These are phyloP conservation scores for Dicyrtoma fusca DNA, from an alignment of 2,888 invertebrate species.

Conservation along the genomic window DNA sequence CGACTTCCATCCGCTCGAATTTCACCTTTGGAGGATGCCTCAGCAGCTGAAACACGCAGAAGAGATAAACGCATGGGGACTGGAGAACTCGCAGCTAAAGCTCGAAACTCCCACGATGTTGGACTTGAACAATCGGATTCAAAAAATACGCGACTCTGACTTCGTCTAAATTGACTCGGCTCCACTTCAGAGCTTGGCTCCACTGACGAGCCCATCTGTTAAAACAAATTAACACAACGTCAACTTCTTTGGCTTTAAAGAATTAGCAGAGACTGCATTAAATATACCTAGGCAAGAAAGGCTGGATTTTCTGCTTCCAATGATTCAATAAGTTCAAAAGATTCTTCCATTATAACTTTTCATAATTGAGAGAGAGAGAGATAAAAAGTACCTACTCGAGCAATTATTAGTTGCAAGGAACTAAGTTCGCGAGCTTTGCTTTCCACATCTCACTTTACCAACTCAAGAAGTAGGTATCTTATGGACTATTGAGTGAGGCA, in stretches of 20 bases:
- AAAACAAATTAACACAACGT: conserved; percentile 1
- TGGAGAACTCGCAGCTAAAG: conserved; percentile 21
- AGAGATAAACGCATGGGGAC: conserved; percentile 28
- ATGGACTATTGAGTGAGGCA: no score
- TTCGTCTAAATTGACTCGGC: conserved; percentile 23
- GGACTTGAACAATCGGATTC: conserved; percentile 55
- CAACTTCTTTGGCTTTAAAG: no score
- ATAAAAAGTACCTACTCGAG: no score
- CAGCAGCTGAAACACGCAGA: conserved; percentile 25
- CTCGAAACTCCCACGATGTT: conserved; percentile 54
- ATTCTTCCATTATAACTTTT: no score
- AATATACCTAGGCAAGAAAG: no score
- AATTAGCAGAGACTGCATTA: no score
- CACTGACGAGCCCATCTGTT: conserved; percentile 29
- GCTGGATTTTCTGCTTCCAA: no score
- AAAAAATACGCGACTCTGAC: conserved; percentile 53
- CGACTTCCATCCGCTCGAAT: conserved; percentile 52
- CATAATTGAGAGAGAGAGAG: no score
- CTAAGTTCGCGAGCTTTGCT: not conserved
- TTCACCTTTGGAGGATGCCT: conserved; percentile 34
- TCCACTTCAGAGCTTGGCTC: conserved; percentile 1
- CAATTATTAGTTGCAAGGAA: no score
- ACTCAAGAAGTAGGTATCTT: not conserved
- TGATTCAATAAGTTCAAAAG: no score
- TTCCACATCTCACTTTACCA: not conserved